Evolutionary conservation across 2,888 invertebrate species (phyloP), one percentile per base, ranked within the genome.

Genomic region (Apodemia zela): DNA sequence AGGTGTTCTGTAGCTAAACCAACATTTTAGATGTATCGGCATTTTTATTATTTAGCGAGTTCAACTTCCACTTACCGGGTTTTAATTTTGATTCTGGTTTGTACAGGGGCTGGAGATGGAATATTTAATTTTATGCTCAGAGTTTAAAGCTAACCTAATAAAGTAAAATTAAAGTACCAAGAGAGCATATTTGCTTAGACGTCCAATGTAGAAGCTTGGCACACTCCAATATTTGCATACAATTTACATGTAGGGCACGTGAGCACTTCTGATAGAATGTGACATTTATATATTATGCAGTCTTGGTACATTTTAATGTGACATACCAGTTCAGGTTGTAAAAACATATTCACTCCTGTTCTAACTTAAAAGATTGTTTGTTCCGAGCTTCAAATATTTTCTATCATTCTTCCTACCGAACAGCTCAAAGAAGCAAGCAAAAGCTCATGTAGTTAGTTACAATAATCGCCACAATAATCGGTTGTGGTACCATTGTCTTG

Each of bases 141-240:
- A 33, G 33, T 33, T 29, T 29, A 29, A 29, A 29, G 29, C 29
- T 29, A 29, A 29, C 29, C 51, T 38, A 62, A 62, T 59, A 47
- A 33, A 29, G n/a, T 45, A 59, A 47, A 62, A 33, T 42, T 18
- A 10, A 59, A 62, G 62, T 62, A 62, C 62, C 58, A 59, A 47
- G 62, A 45, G 58, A 25, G 29, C 62, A 62, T 51, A 57, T 29
- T 42, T 17, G 38, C 33, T 45, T 47, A 45, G 59, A 54, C 47
- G 58, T 57, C 54, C 7, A 25, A n/a, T 59, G 18, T 35, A 42
- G 42, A 38, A 57, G 29, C 62, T 59, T 47, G 58, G 47, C 58
- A 47, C 58, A 62, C 59, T 62, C 58, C 62, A 58, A 45, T 47
- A 59, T 62, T 62, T 62, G 62, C 62, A 59, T 63, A 63, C 57